Evolutionary conservation across 2,113 vertebrate genomes (phyloP).

Genomic region (Vidua macroura): DNA sequence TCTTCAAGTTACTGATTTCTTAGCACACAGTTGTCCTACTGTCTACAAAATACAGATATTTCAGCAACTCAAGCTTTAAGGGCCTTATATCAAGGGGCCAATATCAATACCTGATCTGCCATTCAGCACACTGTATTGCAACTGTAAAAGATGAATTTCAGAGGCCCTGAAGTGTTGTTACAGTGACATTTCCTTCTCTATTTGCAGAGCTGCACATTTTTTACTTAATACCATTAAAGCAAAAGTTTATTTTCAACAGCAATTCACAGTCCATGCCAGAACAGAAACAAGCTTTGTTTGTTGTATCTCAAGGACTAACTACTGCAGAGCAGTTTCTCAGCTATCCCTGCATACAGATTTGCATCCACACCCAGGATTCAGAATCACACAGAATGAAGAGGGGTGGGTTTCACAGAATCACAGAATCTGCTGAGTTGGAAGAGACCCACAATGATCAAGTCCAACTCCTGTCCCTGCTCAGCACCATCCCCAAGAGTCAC

Average conservation of each 20-base stretch:
- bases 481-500: background rate
- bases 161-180: background rate
- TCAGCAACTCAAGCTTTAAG: background rate
- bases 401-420: background rate
- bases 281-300: background rate
- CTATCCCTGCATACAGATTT: background rate
- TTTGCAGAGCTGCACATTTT: background rate
- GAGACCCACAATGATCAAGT: background rate
- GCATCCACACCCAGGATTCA: background rate
- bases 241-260: background rate
- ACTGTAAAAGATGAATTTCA: background rate
- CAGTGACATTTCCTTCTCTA: background rate
- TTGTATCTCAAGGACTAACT: background rate
- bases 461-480: background rate
- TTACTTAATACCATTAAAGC: constrained; percentile 2
- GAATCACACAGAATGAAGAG: background rate
- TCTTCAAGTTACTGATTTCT: background rate
- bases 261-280: background rate
- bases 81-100: background rate
- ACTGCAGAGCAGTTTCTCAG: background rate
- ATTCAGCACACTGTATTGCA: background rate
- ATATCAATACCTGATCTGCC: constrained; percentile 14
- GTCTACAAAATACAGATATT: background rate
- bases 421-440: background rate
- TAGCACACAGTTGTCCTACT: background rate